These are phyloP conservation scores for Oreohelix idahoensis DNA, from an alignment of 1,140 invertebrate genomes.

Conservation along the genomic window DNA sequence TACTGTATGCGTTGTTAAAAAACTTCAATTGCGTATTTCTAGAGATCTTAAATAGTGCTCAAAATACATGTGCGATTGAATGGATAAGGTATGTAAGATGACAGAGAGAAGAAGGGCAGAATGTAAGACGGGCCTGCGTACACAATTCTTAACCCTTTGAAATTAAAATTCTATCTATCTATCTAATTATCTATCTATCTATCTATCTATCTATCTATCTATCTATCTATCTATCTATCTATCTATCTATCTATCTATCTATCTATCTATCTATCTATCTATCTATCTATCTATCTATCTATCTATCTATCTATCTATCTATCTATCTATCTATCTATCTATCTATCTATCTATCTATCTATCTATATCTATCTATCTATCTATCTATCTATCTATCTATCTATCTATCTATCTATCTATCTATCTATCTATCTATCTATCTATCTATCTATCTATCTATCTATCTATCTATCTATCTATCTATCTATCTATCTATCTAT, in stretches of 20 bases:
- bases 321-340: constrained; percentile 1
- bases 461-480: background rate
- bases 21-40: too few relatives aligned
- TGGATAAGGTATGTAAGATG: too few relatives aligned
- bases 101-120: too few relatives aligned
- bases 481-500: constrained; percentile 6
- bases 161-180: too few relatives aligned
- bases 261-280: constrained; percentile 1
- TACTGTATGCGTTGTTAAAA: too few relatives aligned
- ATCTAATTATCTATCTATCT: too few relatives aligned
- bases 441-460: background rate
- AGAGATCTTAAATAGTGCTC: too few relatives aligned
- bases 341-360: constrained; percentile 10
- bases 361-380: too few relatives aligned
- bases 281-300: background rate
- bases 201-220: constrained; percentile 4
- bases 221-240: constrained; percentile 4
- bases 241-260: background rate
- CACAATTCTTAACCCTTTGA: too few relatives aligned
- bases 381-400: constrained; percentile 4
- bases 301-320: constrained; percentile 1
- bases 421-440: background rate
- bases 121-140: too few relatives aligned
- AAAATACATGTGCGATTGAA: too few relatives aligned
- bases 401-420: constrained; percentile 1